Evolutionary conservation across 2,113 vertebrate genomes (phyloP), one percentile per base, ranked within the genome.

Genomic region (Eretmochelys imbricata): DNA sequence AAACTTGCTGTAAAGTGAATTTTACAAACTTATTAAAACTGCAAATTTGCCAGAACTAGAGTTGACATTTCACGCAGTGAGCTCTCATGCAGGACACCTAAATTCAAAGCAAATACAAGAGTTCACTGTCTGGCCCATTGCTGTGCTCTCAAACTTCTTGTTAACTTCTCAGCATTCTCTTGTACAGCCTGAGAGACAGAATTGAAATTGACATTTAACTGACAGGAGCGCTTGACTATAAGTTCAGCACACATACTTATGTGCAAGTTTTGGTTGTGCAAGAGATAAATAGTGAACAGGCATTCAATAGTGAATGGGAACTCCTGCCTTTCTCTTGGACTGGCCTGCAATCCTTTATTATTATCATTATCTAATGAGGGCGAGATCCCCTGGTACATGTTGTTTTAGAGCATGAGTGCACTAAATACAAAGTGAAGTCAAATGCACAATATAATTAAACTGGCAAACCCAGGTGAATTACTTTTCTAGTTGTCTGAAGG

Each of bases 181-280:
- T 5, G 35, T 53, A 31, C 7, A 31, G n/a, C 53, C 29, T 1
- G 4, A 20, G 83, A 1, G 2, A 72, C 14, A 3, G 51, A 50
- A 24, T 1, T 83, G 57, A 72, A 0, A 0, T 13, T 82, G 85
- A 10, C 53, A 82, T 6, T n/a, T 10, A 2, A 62, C 14, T 29
- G 27, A 31, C 46, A 29, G 16, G 12, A 53, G 3, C 3, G 19
- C 48, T 89, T 84, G 17, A 62, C n/a, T 2, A 0, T 6, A 59
- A 42, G 69, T 25, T 72, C 89, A 75, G 57, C 1, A 50, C 1
- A 0, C n/a, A 0, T 0, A 1, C 69, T 1, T 24, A 25, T 14
- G 1, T 22, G 38, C 38, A 1, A 0, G 2, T 54, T 35, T 80
- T 55, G n/a, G 10, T 14, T 35, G 69, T 10, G 85, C 13, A 69